Base-by-base conservation (phyloP, 2,888 invertebrate genomes). In the Lasioglossum villosulum region DNA sequence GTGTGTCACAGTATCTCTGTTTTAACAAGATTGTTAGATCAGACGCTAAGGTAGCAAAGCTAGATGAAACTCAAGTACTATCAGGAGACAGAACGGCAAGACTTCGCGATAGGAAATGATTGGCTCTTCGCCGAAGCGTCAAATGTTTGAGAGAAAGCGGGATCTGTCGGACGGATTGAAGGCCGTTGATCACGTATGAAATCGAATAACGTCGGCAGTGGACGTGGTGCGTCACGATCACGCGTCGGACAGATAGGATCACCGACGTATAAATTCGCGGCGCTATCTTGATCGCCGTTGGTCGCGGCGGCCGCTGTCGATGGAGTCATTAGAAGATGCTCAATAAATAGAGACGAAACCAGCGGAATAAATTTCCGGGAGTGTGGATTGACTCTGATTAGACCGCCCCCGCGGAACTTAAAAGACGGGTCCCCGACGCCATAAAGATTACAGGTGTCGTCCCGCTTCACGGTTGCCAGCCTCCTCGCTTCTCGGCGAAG, bases 321-420 rank as follows among this genome's bases (percentile, higher is more conserved):
- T 93, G 92, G 86, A 93, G 92, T 90, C 92, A 89, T 93, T 92
- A 91, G 87, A 81, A 88, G 90, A 84, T 85, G 87, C 89, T 90
- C 90, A 90, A 92, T 92, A 92, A 91, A 89, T 88, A 90, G 37
- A 34, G 80, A 81, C 78, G 79, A 87, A 91, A 90, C 84, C n/a
- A 75, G 59, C 23, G 77, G 83, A 80, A 87, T 91, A 90, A 90
- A 90, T 88, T 90, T 79, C 30, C 37, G 68, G 3, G n/a, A 63
- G 63, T 39, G 30, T 34, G 80, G 74, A 30, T 52, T n/a, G 59
- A 63, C 59, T 27, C 71, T 39, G 48, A n/a, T 30, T 68, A 48
- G 68, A 75, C 63, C 73, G 59, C 56, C 72, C 56, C 27, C 59
- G 39, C 66, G 45, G 75, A 70, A 70, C 74, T 34, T 39, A 37